phyloP scores from a whole-genome alignment of 1,140 invertebrate species.

The Drosophila punjabiensis region DNA sequence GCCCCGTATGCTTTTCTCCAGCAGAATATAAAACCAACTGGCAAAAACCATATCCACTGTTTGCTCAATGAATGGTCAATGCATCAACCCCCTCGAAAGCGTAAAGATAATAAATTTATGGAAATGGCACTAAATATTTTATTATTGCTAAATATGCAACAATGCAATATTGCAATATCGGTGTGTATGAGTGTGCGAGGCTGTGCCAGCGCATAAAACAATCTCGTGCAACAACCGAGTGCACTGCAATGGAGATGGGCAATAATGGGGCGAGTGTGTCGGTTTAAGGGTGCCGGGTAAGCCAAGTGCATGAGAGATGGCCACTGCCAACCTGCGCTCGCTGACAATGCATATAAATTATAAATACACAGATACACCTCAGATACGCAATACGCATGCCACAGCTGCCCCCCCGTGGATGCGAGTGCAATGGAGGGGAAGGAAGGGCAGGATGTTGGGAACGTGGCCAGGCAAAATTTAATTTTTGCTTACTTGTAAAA shows the following conservation, averaged over 20 bases:
- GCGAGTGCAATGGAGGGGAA: background rate
- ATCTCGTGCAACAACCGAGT: slow-evolving; percentile 73
- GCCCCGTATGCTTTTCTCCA: slow-evolving; percentile 41
- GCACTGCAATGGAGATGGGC: slow-evolving; percentile 50
- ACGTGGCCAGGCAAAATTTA: slow-evolving; percentile 43
- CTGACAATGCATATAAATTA: slow-evolving; percentile 81
- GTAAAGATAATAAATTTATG: slow-evolving; percentile 78
- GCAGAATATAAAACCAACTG: slow-evolving; percentile 12
- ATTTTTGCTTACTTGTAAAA: slow-evolving; percentile 23
- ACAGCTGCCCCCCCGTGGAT: slow-evolving; percentile 20
- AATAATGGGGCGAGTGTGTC: background rate
- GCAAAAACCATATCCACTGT: slow-evolving; percentile 18
- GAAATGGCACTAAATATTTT: slow-evolving; percentile 82
- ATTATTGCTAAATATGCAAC: slow-evolving; percentile 84
- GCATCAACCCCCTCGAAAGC: slow-evolving; percentile 6
- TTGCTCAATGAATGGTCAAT: slow-evolving; percentile 29
- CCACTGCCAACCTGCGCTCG: slow-evolving; percentile 64
- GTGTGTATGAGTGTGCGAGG: background rate
- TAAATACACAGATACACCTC: slow-evolving; percentile 73
- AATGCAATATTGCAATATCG: slow-evolving; percentile 56
- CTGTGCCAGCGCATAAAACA: slow-evolving; percentile 72
- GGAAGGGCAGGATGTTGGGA: background rate
- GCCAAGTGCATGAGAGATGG: slow-evolving; percentile 40
- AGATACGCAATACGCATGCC: slow-evolving; percentile 67
- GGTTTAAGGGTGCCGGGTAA: background rate